phyloP scores from a whole-genome alignment of 2,797 vertebrate genomes.

The Esox lucius region DNA sequence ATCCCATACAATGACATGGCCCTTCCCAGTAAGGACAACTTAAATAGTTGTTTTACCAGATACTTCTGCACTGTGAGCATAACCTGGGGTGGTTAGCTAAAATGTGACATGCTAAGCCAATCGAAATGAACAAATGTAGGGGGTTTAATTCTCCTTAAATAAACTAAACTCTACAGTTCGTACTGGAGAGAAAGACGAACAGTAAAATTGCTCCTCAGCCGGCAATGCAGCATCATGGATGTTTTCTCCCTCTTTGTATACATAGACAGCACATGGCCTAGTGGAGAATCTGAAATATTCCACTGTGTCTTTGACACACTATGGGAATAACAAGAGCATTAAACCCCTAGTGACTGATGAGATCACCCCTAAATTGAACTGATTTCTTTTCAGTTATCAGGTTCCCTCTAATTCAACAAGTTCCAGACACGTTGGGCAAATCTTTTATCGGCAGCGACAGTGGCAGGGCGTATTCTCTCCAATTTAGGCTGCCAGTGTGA shows the following conservation, averaged over 20 bases:
- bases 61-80: too few species aligned
- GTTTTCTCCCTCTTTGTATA: not conserved
- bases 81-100: too few species aligned
- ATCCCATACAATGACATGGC: too few species aligned
- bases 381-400: conserved; percentile 30
- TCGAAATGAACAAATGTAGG: conserved; percentile 2
- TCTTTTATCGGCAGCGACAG: conserved; percentile 35
- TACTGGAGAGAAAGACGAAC: conserved; percentile 17
- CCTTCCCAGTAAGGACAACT: too few species aligned
- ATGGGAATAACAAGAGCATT: not conserved
- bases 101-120: conserved; percentile 3
- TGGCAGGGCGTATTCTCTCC: conserved; percentile 27
- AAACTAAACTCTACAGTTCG: conserved; percentile 44
- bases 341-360: not conserved
- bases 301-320: not conserved
- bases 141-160: not conserved
- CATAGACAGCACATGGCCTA: not conserved
- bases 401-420: conserved; percentile 27
- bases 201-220: not conserved
- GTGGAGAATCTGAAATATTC: not conserved
- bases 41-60: too few species aligned
- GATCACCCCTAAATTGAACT: not conserved
- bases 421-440: conserved; percentile 21
- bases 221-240: not conserved
- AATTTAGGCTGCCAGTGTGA: conserved; percentile 61